Evolutionary conservation across 2,888 invertebrate species (phyloP).

Genomic region (Mimachlamys varia): DNA sequence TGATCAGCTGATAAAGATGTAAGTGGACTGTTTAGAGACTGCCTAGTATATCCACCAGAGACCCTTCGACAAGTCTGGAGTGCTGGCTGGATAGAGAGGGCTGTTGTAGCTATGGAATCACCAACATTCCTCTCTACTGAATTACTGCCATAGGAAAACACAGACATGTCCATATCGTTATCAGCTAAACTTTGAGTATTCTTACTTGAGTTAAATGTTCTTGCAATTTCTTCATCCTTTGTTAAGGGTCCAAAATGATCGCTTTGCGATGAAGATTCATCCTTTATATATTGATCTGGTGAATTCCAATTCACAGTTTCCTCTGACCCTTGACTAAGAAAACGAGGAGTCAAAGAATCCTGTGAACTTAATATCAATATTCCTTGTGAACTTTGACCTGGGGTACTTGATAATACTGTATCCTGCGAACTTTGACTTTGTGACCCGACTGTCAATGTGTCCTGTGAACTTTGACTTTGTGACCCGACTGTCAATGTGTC

Average conservation of each 20-base stretch:
- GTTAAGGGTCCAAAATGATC: background rate
- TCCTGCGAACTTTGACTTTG: slow-evolving; percentile 5
- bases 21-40: background rate
- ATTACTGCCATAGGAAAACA: background rate
- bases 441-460: background rate
- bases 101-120: background rate
- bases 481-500: background rate
- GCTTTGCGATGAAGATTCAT: background rate
- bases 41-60: background rate
- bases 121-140: background rate
- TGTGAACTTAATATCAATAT: background rate
- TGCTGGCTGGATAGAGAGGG: no score
- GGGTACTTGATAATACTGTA: background rate
- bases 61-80: background rate
- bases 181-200: background rate
- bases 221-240: background rate
- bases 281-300: background rate
- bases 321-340: background rate
- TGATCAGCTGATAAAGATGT: background rate
- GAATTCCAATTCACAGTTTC: background rate
- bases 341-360: background rate
- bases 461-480: background rate
- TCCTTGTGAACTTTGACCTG: background rate
- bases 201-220: no score
- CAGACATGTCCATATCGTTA: background rate